Evolutionary conservation across 2,113 vertebrate species (phyloP).

Genomic region (Poeciliopsis turrubarensis): DNA sequence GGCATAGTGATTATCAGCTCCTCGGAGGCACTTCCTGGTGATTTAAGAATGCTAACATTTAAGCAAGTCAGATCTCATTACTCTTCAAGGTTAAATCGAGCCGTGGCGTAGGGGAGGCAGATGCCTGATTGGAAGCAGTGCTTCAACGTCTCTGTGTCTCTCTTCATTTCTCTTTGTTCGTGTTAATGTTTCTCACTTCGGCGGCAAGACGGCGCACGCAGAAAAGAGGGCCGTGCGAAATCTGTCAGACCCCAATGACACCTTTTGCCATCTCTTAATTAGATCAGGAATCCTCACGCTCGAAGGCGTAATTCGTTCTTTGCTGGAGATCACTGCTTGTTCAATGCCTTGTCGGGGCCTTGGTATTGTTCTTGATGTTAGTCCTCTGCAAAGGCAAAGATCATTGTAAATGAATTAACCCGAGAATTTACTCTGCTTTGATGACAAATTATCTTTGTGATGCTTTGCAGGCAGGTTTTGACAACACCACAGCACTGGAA

Average conservation of each 20-base stretch:
- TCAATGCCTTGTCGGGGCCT: constrained; percentile 23
- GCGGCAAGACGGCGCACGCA: constrained; percentile 30
- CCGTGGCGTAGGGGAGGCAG: constrained; percentile 67
- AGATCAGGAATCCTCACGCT: constrained; percentile 59
- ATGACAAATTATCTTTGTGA: background rate
- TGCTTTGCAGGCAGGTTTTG: background rate
- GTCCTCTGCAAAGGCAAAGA: background rate
- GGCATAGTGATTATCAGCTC: constrained; percentile 85
- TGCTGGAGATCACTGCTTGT: constrained; percentile 36
- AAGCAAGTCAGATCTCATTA: constrained; percentile 86
- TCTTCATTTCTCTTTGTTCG: constrained; percentile 58
- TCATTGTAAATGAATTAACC: background rate
- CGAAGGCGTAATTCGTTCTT: constrained; percentile 59
- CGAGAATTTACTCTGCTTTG: background rate
- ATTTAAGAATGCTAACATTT: constrained; percentile 88
- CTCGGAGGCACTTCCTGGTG: constrained; percentile 84
- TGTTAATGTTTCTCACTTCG: constrained; percentile 37
- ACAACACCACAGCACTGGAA: no score
- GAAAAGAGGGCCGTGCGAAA: constrained; percentile 32
- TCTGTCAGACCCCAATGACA: constrained; percentile 58
- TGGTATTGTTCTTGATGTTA: constrained; percentile 1
- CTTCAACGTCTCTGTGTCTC: constrained; percentile 54
- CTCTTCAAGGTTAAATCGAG: constrained; percentile 83
- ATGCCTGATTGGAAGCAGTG: constrained; percentile 71
- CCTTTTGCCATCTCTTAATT: constrained; percentile 71